Evolutionary conservation across 2,888 invertebrate genomes (phyloP).

Genomic region (Melieria crassipennis): DNA sequence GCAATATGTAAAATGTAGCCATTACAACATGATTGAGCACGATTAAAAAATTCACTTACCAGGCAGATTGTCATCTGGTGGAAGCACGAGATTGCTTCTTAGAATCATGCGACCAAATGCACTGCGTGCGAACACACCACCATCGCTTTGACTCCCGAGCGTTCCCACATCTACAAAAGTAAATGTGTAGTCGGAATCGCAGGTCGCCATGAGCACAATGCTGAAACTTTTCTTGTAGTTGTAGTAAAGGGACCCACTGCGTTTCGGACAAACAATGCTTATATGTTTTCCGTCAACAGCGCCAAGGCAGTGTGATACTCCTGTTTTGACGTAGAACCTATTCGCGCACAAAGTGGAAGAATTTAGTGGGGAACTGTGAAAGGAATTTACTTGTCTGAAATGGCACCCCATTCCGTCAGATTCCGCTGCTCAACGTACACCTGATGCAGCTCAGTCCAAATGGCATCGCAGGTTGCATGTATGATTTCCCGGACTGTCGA

Average conservation of each 20-base stretch:
- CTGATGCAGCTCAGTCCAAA: not conserved
- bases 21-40: no score
- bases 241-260: not conserved
- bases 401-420: not conserved
- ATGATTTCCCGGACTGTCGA: conserved; percentile 8
- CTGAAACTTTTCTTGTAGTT: no score
- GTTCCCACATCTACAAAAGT: not conserved
- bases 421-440: not conserved
- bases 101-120: no score
- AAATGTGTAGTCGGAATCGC: conserved; percentile 12
- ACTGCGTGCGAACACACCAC: no score
- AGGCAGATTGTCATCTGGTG: no score
- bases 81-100: no score
- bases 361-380: not conserved
- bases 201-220: no score
- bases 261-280: not conserved
- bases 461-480: conserved; percentile 9
- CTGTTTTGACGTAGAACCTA: conserved; percentile 10
- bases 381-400: not conserved
- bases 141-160: no score
- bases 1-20: no score
- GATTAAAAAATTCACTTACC: no score
- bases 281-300: conserved; percentile 13
- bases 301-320: conserved; percentile 7
- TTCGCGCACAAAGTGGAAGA: not conserved